Evolutionary conservation across 2,888 invertebrate genomes (phyloP).

Genomic region (Clusia tigrina): DNA sequence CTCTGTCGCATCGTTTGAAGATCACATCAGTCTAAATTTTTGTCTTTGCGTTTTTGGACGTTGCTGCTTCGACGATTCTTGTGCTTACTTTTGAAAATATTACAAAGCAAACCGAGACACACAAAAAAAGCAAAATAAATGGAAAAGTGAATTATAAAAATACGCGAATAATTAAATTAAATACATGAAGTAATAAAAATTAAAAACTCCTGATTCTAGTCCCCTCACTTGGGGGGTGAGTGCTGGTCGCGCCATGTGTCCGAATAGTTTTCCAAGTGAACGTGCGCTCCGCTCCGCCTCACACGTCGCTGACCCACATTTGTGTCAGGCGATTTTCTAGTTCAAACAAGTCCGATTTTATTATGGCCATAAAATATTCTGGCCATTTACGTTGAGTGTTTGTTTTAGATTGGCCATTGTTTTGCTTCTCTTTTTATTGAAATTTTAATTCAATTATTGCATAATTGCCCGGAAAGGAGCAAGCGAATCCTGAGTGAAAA

Average conservation of each 20-base stretch:
- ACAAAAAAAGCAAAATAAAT: background rate
- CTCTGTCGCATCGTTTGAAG: slow-evolving; percentile 37
- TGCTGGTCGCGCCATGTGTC: background rate
- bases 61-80: background rate
- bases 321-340: background rate
- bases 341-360: slow-evolving; percentile 29
- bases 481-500: slow-evolving; percentile 1
- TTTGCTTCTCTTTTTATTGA: slow-evolving; percentile 4
- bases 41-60: slow-evolving; percentile 53
- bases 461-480: slow-evolving; percentile 38
- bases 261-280: background rate
- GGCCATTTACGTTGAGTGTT: slow-evolving; percentile 41
- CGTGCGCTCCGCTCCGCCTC: background rate
- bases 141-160: background rate
- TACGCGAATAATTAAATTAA: background rate
- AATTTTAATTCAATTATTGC: slow-evolving; percentile 42
- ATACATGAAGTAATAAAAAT: background rate
- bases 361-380: slow-evolving; percentile 34
- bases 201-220: background rate
- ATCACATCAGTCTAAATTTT: slow-evolving; percentile 50
- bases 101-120: background rate
- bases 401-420: too few relatives aligned
- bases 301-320: background rate
- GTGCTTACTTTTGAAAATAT: background rate
- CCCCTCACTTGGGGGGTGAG: background rate